Percentiles rank a stretch among this genome's conserved stretches.
Conservation (phyloP, 1,140 invertebrate species). For the Octopus sinensis region DNA sequence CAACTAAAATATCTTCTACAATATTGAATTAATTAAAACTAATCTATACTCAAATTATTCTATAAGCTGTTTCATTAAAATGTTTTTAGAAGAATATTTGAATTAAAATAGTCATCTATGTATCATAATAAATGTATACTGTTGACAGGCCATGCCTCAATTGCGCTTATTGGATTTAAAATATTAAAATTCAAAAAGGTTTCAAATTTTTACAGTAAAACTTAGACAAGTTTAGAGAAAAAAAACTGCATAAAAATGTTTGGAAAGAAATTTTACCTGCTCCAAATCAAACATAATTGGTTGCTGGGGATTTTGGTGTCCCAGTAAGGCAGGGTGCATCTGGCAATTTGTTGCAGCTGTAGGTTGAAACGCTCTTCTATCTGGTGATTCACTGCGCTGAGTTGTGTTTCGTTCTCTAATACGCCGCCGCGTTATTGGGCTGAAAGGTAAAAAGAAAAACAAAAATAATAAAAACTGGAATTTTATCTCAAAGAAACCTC, state of each 20-base stretch:
- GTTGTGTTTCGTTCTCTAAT: constrained; percentile 36
- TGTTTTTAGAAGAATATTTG: no score
- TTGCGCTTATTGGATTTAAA: no score
- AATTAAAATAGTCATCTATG: no score
- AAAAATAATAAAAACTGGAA: background rate
- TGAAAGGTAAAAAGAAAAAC: constrained; percentile 29
- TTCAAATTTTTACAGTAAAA: no score
- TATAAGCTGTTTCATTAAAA: background rate
- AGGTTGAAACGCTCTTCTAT: constrained; percentile 49
- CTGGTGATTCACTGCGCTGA: constrained; percentile 41
- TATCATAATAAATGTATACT: no score
- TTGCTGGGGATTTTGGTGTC: constrained; percentile 37
- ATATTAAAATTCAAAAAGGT: no score
- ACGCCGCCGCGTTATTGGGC: constrained; percentile 41
- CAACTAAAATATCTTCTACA: background rate
- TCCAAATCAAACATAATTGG: constrained; percentile 43
- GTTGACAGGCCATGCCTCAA: no score
- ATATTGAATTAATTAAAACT: background rate
- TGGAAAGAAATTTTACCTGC: constrained; percentile 16
- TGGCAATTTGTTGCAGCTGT: constrained; percentile 32
- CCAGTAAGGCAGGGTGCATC: constrained; percentile 40
- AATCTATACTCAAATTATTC: background rate
- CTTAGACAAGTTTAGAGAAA: no score
- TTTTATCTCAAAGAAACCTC: no score
- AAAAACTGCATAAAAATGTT: no score